Percentiles rank a stretch among this genome's conserved stretches.
phyloP scores from a whole-genome alignment of 2,797 vertebrate species.

The Cygnus olor region DNA sequence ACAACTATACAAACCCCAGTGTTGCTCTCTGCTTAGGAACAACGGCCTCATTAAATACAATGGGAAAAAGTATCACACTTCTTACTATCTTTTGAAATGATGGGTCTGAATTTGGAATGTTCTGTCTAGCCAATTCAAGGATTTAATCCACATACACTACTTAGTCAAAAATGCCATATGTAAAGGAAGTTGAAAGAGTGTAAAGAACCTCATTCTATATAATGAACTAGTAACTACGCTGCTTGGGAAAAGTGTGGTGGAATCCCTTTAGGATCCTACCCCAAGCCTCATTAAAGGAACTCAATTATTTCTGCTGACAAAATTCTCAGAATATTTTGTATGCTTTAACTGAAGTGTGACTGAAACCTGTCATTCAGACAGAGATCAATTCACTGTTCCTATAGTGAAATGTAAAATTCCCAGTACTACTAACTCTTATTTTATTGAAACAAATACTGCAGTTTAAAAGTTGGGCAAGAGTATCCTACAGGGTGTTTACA shows the following conservation, averaged over 20 bases:
- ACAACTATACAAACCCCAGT: not conserved
- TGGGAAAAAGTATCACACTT: not conserved
- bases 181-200: not conserved
- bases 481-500: not conserved
- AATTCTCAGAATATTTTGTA: slow-evolving; percentile 35
- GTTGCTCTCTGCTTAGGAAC: not conserved
- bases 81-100: not conserved
- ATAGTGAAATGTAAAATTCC: slow-evolving; percentile 1
- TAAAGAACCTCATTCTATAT: not conserved
- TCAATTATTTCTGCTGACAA: slow-evolving; percentile 34
- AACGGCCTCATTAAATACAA: not conserved
- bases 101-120: not conserved
- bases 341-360: slow-evolving; percentile 36
- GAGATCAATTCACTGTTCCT: slow-evolving; percentile 39
- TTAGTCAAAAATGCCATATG: not conserved
- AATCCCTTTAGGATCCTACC: slow-evolving; percentile 12
- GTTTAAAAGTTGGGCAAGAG: not conserved
- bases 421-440: not conserved
- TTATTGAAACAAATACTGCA: slow-evolving; percentile 30
- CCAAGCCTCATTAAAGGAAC: slow-evolving; percentile 27
- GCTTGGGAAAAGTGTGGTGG: not conserved
- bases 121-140: not conserved
- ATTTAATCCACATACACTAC: not conserved
- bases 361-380: slow-evolving; percentile 36
- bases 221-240: not conserved